phyloP scores from a whole-genome alignment of 53 echinoderm and acorn worm species.

The Hippasteria phrygiana region DNA sequence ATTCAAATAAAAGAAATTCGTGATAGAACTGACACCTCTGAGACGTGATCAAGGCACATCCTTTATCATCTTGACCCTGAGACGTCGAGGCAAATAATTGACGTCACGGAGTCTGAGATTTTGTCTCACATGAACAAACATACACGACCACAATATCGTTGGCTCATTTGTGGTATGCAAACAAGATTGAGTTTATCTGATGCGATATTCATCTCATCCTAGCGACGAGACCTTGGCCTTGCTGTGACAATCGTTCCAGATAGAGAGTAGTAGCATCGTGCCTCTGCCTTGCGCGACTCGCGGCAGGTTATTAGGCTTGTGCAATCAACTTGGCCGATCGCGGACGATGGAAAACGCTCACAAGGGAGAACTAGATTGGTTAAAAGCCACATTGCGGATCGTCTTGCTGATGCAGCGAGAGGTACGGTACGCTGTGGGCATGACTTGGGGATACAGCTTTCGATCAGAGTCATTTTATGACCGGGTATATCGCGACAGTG shows the following conservation, averaged over 20 bases:
- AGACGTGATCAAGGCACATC: too few species aligned
- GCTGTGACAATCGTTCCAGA: not conserved
- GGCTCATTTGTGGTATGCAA: not conserved
- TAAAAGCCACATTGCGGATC: too few species aligned
- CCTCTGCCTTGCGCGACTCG: not conserved
- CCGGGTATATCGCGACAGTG: too few species aligned
- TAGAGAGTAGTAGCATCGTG: not conserved
- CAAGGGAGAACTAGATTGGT: too few species aligned
- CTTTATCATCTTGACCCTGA: not conserved
- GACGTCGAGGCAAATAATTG: not conserved
- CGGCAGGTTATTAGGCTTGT: not conserved
- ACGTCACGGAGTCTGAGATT: not conserved
- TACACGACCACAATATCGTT: not conserved
- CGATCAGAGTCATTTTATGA: too few species aligned
- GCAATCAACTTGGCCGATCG: too few species aligned
- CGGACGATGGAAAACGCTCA: too few species aligned
- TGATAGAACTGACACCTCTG: too few species aligned
- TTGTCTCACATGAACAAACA: not conserved
- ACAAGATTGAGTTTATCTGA: not conserved
- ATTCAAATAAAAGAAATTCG: too few species aligned
- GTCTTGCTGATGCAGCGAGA: too few species aligned
- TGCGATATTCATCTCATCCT: not conserved
- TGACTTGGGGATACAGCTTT: too few species aligned
- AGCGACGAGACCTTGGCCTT: constrained; percentile 2
- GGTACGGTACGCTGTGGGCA: too few species aligned